Base-by-base conservation (phyloP, 2,797 vertebrate species). In the Bryconaethiops microstoma region DNA sequence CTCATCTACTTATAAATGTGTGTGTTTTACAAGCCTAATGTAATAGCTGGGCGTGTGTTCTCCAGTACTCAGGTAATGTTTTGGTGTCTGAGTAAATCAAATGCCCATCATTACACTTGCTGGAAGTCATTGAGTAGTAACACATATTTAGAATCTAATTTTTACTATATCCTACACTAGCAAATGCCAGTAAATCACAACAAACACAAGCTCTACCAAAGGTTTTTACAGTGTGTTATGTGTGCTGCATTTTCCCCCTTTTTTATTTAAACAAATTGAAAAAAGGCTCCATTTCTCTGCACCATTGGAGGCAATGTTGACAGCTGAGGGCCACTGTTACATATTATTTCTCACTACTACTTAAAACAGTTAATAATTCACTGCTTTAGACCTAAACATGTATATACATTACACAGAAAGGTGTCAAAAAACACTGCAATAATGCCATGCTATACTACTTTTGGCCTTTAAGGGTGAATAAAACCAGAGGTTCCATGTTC, bases 401-500 rank as follows among this genome's bases (percentile, higher is more conserved):
- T 10, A 45, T 23, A 50, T 48, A 23, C 67, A 14, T 14, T 13
- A 69, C 12, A 50, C 21, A 23, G 21, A 23, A 50, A 23, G n/a
- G 45, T 7, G 13, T 29, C 3, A 13, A 2, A 8, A 23, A 50
- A 4, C n/a, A 54, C 6, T 54, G 48, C 45, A 54, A 29, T 16
- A 29, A 14, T 12, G 17, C 3, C 5, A 62, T 25, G 25, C 48
- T 54, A 52, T 74, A 52, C 54, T 73, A n/a, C 8, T 54, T 65
- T 65, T 67, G 71, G 29, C 92, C 88, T 62, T 88, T 88, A 5
- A 91, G 88, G 63, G 87, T 88, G 70, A 94, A 92, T 84, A 94
- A 83, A 3, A 88, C 86, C 5, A 95, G 88, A 17, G 93, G 89
- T 70, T 94, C 92, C 57, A 29, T 78, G 74, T 95, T 95, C 12